Evolutionary conservation across 2,888 invertebrate species (phyloP).

Genomic region (Microchrysa polita): DNA sequence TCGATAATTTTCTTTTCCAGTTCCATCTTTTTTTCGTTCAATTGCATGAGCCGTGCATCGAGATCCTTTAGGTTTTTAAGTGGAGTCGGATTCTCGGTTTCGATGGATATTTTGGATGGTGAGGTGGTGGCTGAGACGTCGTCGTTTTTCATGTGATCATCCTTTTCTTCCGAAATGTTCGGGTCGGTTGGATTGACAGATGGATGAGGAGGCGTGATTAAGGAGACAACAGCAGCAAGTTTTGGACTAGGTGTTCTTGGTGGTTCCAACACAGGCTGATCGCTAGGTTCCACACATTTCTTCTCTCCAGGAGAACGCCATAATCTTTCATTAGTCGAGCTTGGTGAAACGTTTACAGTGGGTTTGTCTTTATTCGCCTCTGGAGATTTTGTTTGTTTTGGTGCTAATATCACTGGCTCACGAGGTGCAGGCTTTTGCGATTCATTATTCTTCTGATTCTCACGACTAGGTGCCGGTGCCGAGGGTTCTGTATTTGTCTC

Average conservation of each 20-base stretch:
- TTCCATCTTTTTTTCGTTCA: constrained; percentile 60
- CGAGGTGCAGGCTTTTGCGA: background rate
- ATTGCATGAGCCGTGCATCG: constrained; percentile 59
- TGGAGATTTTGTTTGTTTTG: background rate
- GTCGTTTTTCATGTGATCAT: background rate
- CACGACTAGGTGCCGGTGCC: background rate
- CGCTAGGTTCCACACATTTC: constrained; percentile 47
- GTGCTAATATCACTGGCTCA: background rate
- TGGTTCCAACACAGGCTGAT: background rate
- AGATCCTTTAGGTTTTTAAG: constrained; percentile 58
- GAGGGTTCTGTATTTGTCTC: background rate
- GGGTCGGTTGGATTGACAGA: background rate
- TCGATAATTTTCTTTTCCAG: constrained; percentile 62
- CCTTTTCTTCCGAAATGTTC: too few species aligned
- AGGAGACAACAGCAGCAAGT: background rate
- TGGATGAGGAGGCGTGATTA: background rate
- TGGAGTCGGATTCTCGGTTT: constrained; percentile 55
- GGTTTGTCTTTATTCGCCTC: background rate
- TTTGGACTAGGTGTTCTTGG: background rate
- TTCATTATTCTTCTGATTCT: background rate
- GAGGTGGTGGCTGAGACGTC: constrained; percentile 1
- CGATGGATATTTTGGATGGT: constrained; percentile 47
- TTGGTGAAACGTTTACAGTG: background rate
- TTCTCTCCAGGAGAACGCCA: constrained; percentile 54
- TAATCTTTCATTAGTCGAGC: constrained; percentile 21